Percentiles rank a stretch among this genome's conserved stretches.
Conservation (phyloP, 1,140 invertebrate species). For the Coboldia fuscipes region DNA sequence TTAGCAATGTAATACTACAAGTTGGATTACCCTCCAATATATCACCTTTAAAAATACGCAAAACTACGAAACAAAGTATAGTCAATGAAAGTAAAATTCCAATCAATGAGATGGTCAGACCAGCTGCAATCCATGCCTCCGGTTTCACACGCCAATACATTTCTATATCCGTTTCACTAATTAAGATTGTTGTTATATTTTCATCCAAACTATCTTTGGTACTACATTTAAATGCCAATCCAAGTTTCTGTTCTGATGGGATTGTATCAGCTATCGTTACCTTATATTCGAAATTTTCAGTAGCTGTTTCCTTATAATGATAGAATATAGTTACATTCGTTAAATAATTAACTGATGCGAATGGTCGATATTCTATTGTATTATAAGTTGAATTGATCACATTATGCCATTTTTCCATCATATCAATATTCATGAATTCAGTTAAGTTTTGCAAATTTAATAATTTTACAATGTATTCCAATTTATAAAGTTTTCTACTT, state of each 20-base stretch:
- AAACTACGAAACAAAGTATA: constrained; percentile 24
- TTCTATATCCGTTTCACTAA: constrained; percentile 14
- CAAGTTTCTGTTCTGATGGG: constrained; percentile 15
- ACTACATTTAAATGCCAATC: constrained; percentile 18
- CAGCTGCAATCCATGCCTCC: constrained; percentile 26
- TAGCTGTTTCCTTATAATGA: constrained; percentile 18
- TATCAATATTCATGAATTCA: background rate
- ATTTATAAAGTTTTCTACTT: constrained; percentile 13
- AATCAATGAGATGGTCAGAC: constrained; percentile 22
- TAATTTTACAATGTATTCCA: constrained; percentile 7
- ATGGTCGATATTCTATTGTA: constrained; percentile 10
- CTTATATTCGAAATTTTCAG: too few species aligned
- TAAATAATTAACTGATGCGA: constrained; percentile 16
- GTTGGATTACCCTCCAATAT: constrained; percentile 27
- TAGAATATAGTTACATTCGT: constrained; percentile 17
- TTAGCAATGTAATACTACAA: constrained; percentile 21
- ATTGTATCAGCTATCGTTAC: constrained; percentile 13
- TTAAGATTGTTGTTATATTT: background rate
- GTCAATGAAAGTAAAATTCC: constrained; percentile 24
- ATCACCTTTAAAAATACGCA: constrained; percentile 21
- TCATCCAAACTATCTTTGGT: constrained; percentile 6
- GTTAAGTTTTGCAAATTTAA: background rate
- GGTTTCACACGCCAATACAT: constrained; percentile 22
- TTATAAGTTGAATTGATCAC: background rate
- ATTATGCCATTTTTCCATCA: background rate